These are phyloP conservation scores for Pheosia gnoma DNA, from an alignment of 2,888 invertebrate genomes.

Conservation along the genomic window DNA sequence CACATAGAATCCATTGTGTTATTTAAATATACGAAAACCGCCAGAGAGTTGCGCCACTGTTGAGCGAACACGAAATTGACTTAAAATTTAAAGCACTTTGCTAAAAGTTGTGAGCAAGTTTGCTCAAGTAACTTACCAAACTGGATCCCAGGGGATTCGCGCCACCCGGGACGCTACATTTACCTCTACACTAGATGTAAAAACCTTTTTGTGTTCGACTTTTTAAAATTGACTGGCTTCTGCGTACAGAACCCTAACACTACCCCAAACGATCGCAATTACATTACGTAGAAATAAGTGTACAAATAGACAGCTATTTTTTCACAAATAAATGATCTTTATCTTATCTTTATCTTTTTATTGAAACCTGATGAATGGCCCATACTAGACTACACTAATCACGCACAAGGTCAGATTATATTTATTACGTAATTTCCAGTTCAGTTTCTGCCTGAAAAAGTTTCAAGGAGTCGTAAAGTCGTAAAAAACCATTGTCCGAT, in stretches of 20 bases:
- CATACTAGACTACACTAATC: background rate
- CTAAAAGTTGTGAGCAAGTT: constrained; percentile 63
- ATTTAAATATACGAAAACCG: constrained; percentile 51
- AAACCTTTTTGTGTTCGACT: background rate
- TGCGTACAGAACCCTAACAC: background rate
- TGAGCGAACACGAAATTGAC: constrained; percentile 62
- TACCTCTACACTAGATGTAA: constrained; percentile 8
- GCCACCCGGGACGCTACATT: constrained; percentile 40
- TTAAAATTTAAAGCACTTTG: constrained; percentile 75
- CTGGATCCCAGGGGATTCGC: constrained; percentile 49
- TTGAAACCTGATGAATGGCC: constrained; percentile 1
- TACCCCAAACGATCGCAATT: background rate
- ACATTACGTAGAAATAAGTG: constrained; percentile 1
- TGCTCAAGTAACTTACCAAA: constrained; percentile 53
- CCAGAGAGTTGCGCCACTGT: constrained; percentile 44
- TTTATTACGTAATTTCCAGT: background rate
- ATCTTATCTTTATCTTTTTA: too few relatives aligned
- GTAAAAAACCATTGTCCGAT: background rate
- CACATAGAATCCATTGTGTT: constrained; percentile 22
- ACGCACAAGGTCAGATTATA: background rate
- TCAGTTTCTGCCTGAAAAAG: background rate
- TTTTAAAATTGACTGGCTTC: constrained; percentile 1
- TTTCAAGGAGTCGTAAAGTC: background rate
- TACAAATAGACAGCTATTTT: background rate
- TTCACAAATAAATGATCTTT: too few relatives aligned